These are phyloP conservation scores for Erythrocercus mccallii DNA, from an alignment of 2,113 vertebrate genomes.

Conservation along the genomic window DNA sequence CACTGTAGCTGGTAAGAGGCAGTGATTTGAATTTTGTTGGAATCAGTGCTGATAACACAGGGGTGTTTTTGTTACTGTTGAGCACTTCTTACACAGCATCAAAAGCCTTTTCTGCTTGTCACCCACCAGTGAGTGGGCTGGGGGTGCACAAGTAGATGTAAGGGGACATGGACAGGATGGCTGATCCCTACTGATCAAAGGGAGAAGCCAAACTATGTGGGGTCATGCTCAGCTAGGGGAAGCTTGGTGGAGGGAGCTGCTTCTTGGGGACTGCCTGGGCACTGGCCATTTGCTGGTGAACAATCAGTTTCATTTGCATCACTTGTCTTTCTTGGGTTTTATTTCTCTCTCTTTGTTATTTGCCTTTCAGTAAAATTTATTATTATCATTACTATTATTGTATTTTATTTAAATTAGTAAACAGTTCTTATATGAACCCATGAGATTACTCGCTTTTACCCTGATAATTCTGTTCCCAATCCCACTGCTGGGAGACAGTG, in stretches of 20 bases:
- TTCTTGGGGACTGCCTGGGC: background rate
- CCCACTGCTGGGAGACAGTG: background rate
- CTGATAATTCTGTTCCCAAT: background rate
- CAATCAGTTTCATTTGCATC: background rate
- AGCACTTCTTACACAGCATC: background rate
- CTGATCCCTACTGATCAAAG: background rate
- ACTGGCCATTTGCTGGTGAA: accelerated
- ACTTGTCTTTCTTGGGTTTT: background rate
- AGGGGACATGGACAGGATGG: accelerated
- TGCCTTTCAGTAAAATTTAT: background rate
- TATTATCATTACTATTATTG: background rate
- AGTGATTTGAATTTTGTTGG: background rate
- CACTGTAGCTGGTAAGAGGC: background rate
- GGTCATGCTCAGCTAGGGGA: background rate
- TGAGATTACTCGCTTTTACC: background rate
- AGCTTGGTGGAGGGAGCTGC: background rate
- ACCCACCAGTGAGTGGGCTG: background rate
- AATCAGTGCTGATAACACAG: background rate
- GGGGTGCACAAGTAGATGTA: background rate
- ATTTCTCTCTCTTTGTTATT: background rate
- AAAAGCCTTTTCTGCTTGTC: background rate
- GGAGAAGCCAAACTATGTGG: background rate
- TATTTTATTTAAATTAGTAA: background rate
- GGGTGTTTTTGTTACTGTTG: background rate
- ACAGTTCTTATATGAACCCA: background rate